A percentile compares a stretch with the other conserved stretches of the same genome.
Evolutionary conservation across 2,888 invertebrate species (phyloP).

Genomic region (Eledone cirrhosa): DNA sequence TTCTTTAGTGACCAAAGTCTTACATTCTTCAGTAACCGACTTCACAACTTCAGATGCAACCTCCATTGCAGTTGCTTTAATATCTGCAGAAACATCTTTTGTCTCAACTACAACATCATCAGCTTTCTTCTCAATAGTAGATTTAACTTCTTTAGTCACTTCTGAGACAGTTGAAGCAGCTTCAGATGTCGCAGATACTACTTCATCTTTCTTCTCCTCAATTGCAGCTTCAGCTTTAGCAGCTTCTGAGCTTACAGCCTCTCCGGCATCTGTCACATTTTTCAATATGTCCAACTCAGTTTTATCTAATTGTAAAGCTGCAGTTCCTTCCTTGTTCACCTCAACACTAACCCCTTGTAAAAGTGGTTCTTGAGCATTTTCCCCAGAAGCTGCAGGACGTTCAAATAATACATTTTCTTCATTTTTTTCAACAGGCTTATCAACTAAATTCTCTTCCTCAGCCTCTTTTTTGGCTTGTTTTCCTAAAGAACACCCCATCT

Average conservation of each 20-base stretch:
- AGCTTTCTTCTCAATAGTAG: background rate
- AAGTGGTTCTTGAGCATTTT: constrained; percentile 27
- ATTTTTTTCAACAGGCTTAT: constrained; percentile 25
- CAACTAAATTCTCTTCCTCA: constrained; percentile 26
- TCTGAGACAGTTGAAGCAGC: constrained; percentile 10
- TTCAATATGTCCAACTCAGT: constrained; percentile 19
- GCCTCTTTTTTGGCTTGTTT: constrained; percentile 28
- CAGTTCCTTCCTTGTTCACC: constrained; percentile 4
- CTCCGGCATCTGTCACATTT: background rate
- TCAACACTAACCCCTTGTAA: background rate
- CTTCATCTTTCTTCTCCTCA: background rate
- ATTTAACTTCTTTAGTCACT: background rate
- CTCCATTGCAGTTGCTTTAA: constrained; percentile 23
- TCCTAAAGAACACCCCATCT: constrained; percentile 28
- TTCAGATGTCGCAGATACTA: background rate
- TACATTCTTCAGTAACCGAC: constrained; percentile 13
- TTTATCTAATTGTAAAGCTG: constrained; percentile 1
- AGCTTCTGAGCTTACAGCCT: background rate
- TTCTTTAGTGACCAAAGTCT: constrained; percentile 4
- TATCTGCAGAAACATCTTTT: constrained; percentile 1
- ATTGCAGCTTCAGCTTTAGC: background rate
- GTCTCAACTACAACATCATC: constrained; percentile 23
- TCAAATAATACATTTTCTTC: constrained; percentile 29
- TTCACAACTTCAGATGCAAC: constrained; percentile 20
- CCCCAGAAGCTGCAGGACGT: constrained; percentile 21